Base-by-base conservation (phyloP, 2,797 vertebrate genomes). In the Acanthis flammea region DNA sequence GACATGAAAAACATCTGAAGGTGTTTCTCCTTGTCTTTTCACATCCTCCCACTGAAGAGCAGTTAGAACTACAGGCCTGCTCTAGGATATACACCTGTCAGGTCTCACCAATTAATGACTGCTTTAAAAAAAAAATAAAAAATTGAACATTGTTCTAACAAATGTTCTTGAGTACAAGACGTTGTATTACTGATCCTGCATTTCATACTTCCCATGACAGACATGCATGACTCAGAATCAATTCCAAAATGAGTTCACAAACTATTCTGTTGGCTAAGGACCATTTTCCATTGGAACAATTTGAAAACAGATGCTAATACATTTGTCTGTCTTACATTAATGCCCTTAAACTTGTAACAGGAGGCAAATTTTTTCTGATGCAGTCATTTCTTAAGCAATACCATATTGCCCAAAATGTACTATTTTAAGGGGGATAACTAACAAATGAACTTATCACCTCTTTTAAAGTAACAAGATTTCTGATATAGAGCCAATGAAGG, bases 171-270 rank as follows among this genome's bases (percentile, higher is more conserved):
- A 37, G 41, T 57, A 87, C 9, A 18, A 85, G 19, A 63, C 0
- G 1, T 48, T 95, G 92, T 84, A 79, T 85, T 63, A 89, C 37
- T 30, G 41, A 89, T 50, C 53, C 28, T 67, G 68, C 44, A 91
- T 90, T 90, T 94, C 85, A 55, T 73, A 92, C 82, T 71, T 91
- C 72, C 88, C 82, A 41, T 91, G 94, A 95, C 90, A 89, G 42
- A 86, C 39, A 86, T 54, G 75, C 65, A 88, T 89, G 78, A 94
- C 75, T 90, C 75, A 91, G 71, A 93, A 90, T 63, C 87, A 91
- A 74, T 39, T 72, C 58, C 3, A 9, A 77, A 62, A 87, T 47
- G 71, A 82, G n/a, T 88, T 91, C 50, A 83, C 67, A 63, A 53
- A 91, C 76, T 83, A 85, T 27, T 77, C 61, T 71, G 48, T 74